Conservation (phyloP, 2,113 vertebrate species). For the Ophiodon elongatus region DNA sequence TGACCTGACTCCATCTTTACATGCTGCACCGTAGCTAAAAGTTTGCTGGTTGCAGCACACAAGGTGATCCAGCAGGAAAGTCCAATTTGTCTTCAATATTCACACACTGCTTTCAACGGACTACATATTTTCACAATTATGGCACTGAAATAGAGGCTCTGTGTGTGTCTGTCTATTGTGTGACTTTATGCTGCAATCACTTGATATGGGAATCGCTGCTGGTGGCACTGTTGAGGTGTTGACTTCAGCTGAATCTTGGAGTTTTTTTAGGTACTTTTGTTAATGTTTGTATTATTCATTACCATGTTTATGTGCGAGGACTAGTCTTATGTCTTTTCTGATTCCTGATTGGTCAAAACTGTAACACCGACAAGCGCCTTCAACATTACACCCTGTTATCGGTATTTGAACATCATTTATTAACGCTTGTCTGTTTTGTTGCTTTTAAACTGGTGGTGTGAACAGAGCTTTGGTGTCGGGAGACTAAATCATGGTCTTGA, state of each 20-base stretch:
- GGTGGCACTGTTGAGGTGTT: not conserved
- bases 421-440: not conserved
- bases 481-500: not conserved
- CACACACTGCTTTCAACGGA: not conserved
- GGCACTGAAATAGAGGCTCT: not conserved
- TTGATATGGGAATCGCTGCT: not conserved
- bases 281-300: not conserved
- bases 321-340: too few species aligned
- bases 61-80: not conserved
- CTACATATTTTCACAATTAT: not conserved
- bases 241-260: not conserved
- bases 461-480: not conserved
- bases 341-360: not conserved
- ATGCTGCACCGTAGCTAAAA: constrained; percentile 11
- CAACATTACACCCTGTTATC: not conserved
- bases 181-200: not conserved
- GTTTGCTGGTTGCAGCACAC: constrained; percentile 12
- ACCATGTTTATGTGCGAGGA: not conserved
- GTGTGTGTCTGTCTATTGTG: not conserved
- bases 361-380: not conserved
- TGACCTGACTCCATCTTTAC: constrained; percentile 28
- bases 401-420: not conserved
- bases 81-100: not conserved
- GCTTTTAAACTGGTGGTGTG: too few species aligned
- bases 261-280: not conserved